These are phyloP conservation scores for Drosophila nigrodunni DNA, from an alignment of 1,140 invertebrate species.

Conservation along the genomic window DNA sequence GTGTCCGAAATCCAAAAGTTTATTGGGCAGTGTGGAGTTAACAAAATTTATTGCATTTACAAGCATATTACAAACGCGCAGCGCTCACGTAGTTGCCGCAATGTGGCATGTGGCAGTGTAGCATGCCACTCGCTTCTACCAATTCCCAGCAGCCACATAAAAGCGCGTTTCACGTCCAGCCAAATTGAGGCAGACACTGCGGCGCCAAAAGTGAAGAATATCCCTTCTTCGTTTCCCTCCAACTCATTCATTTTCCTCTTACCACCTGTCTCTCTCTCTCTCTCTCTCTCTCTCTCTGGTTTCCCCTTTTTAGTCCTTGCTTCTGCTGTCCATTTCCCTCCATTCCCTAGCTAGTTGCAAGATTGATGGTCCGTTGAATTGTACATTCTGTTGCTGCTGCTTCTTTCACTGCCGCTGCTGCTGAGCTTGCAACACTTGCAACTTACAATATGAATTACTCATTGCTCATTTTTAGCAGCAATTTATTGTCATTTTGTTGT, in stretches of 20 bases:
- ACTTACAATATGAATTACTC: constrained; percentile 80
- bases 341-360: constrained; percentile 54
- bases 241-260: background rate
- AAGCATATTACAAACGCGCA: constrained; percentile 78
- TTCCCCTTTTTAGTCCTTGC: background rate
- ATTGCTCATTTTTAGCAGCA: constrained; percentile 80
- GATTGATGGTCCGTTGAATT: constrained; percentile 80
- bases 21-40: constrained; percentile 31
- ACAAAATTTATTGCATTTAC: constrained; percentile 80
- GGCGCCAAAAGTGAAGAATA: constrained; percentile 58
- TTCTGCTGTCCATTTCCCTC: background rate
- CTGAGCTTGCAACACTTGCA: constrained; percentile 46
- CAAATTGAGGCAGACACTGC: constrained; percentile 77
- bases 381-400: constrained; percentile 47
- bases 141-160: constrained; percentile 77
- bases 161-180: constrained; percentile 76
- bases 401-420: background rate
- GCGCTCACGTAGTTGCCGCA: constrained; percentile 55
- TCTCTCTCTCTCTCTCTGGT: background rate
- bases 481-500: constrained; percentile 76
- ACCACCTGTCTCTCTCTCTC: background rate
- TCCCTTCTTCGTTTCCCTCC: background rate
- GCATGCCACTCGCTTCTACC: background rate
- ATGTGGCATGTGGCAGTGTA: constrained; percentile 9
- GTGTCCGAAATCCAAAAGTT: constrained; percentile 32